These are phyloP conservation scores for Malthinus seriepunctatus DNA, from an alignment of 2,888 invertebrate genomes.

Conservation along the genomic window DNA sequence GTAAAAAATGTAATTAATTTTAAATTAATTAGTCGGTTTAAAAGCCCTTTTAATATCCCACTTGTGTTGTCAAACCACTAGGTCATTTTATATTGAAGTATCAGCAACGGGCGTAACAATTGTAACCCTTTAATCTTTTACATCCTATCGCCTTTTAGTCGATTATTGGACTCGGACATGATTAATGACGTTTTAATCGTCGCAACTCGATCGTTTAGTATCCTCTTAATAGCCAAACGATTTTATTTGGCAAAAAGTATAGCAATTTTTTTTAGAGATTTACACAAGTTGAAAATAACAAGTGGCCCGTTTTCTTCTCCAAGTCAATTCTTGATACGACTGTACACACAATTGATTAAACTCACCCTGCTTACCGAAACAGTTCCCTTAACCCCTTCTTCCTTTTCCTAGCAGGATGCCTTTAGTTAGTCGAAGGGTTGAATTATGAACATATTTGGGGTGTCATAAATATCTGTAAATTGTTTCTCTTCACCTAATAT, in stretches of 20 bases:
- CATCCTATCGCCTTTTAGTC: conserved; percentile 15
- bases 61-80: not conserved
- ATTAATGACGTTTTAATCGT: conserved; percentile 18
- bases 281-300: conserved; percentile 34
- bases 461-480: conserved; percentile 49
- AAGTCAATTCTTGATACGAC: conserved; percentile 44
- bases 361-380: conserved; percentile 38
- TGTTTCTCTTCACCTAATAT: conserved; percentile 38
- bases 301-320: conserved; percentile 33
- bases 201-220: conserved; percentile 9
- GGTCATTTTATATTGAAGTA: conserved; percentile 4
- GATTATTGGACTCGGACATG: conserved; percentile 15
- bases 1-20: no score
- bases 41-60: not conserved
- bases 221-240: conserved; percentile 1
- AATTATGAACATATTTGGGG: conserved; percentile 50
- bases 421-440: conserved; percentile 46
- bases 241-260: not conserved
- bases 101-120: conserved; percentile 7
- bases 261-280: conserved; percentile 28
- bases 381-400: conserved; percentile 33
- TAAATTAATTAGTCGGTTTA: no score
- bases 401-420: conserved; percentile 42
- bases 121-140: conserved; percentile 14
- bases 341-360: conserved; percentile 49